phyloP scores from a whole-genome alignment of 1,140 invertebrate species.

The Aphaenogaster floridana region DNA sequence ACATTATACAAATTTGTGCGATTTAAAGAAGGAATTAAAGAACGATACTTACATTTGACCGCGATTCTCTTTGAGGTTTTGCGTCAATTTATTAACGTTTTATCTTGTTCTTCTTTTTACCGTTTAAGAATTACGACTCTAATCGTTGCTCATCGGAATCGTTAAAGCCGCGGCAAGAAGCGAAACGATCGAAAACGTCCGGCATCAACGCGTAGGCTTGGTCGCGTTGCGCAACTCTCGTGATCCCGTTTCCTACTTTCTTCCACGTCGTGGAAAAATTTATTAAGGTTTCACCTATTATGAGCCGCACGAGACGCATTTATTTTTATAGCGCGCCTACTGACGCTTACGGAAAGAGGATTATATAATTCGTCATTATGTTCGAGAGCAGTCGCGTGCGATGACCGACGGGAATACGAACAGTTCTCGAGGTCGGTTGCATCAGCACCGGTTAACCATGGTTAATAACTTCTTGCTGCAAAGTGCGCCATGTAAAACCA shows the following conservation, averaged over 20 bases:
- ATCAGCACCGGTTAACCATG: constrained; percentile 34
- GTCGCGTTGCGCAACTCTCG: constrained; percentile 34
- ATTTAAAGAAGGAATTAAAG: background rate
- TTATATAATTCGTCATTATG: constrained; percentile 67
- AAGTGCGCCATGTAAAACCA: background rate
- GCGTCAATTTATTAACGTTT: constrained; percentile 17
- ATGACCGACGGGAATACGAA: constrained; percentile 27
- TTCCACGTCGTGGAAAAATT: constrained; percentile 45
- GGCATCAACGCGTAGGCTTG: constrained; percentile 7
- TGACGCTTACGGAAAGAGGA: constrained; percentile 46
- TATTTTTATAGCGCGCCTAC: constrained; percentile 47
- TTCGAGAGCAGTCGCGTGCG: constrained; percentile 47
- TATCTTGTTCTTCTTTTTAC: background rate
- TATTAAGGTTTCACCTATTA: constrained; percentile 59
- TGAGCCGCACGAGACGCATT: constrained; percentile 8
- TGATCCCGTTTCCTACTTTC: constrained; percentile 55
- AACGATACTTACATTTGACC: background rate
- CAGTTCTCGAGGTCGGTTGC: constrained; percentile 11
- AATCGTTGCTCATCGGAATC: background rate
- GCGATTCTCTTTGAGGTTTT: background rate
- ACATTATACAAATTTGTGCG: background rate
- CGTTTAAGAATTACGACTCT: background rate
- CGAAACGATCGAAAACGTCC: background rate
- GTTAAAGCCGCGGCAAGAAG: background rate
- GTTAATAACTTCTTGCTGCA: constrained; percentile 24